Evolutionary conservation across 2,797 vertebrate species (phyloP).

Genomic region (Spinibarbus caldwelli): DNA sequence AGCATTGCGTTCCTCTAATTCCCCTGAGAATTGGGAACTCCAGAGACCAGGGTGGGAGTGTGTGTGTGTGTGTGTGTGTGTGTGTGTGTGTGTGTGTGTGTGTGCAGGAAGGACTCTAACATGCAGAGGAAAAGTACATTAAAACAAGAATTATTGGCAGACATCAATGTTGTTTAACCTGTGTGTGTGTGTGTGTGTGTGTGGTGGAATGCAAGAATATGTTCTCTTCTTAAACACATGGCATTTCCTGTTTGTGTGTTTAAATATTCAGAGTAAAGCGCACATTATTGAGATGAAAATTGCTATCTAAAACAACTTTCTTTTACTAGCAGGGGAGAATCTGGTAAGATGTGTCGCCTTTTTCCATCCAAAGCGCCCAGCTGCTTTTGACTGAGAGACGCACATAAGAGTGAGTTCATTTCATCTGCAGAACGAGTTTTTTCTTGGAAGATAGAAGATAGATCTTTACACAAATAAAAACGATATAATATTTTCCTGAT

Average conservation of each 20-base stretch:
- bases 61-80: background rate
- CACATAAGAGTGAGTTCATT: background rate
- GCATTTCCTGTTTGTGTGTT: constrained; percentile 36
- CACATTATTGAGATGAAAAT: background rate
- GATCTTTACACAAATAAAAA: background rate
- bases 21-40: constrained; percentile 47
- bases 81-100: too few species aligned
- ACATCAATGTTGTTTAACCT: constrained; percentile 68
- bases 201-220: constrained; percentile 16
- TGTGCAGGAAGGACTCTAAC: constrained; percentile 46
- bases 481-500: background rate
- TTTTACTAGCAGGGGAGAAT: background rate
- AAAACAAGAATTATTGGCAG: constrained; percentile 66
- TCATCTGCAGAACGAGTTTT: background rate
- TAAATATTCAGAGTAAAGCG: constrained; percentile 1
- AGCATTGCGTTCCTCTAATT: constrained; percentile 43
- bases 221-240: background rate
- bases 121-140: constrained; percentile 70
- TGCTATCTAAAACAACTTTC: background rate
- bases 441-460: background rate
- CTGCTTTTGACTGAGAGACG: background rate
- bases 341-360: too few species aligned
- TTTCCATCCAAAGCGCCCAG: background rate
- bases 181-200: constrained; percentile 16
- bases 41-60: constrained; percentile 27